Conservation (phyloP, 2,888 invertebrate genomes). For the Drosophila quinaria region DNA sequence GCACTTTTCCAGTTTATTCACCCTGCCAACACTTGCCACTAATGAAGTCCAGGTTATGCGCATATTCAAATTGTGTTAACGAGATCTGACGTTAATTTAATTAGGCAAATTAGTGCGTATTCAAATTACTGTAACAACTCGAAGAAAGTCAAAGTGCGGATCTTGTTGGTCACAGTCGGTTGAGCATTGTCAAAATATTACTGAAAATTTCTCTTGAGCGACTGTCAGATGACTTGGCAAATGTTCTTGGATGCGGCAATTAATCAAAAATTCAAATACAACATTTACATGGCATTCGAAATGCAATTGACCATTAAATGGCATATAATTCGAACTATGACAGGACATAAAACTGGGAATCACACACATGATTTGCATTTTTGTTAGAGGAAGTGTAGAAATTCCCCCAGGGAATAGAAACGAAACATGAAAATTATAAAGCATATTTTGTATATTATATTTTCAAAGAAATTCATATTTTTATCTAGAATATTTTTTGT, state of each 20-base stretch:
- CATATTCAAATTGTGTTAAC: slow-evolving; percentile 51
- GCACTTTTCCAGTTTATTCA: neutral
- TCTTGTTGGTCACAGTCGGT: slow-evolving; percentile 28
- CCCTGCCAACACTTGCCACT: neutral
- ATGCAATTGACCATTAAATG: slow-evolving; percentile 74
- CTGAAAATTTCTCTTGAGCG: slow-evolving; percentile 2
- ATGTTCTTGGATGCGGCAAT: slow-evolving; percentile 28
- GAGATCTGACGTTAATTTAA: slow-evolving; percentile 40
- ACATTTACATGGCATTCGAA: slow-evolving; percentile 64
- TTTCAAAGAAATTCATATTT: neutral
- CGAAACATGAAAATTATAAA: neutral
- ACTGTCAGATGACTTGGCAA: slow-evolving; percentile 40
- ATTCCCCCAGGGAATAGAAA: slow-evolving; percentile 12
- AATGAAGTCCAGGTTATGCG: slow-evolving; percentile 31
- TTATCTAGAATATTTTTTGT: too few relatives aligned
- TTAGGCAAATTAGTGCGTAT: slow-evolving; percentile 51
- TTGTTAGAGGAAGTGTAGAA: slow-evolving; percentile 27
- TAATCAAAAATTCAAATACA: slow-evolving; percentile 65
- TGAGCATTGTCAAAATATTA: slow-evolving; percentile 32
- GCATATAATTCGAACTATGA: slow-evolving; percentile 43
- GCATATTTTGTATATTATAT: neutral
- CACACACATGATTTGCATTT: slow-evolving; percentile 70
- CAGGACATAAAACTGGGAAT: slow-evolving; percentile 46
- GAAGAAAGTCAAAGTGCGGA: slow-evolving; percentile 15
- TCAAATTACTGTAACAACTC: slow-evolving; percentile 44